Evolutionary conservation across 2,888 invertebrate species (phyloP).

Genomic region (Actias luna): DNA sequence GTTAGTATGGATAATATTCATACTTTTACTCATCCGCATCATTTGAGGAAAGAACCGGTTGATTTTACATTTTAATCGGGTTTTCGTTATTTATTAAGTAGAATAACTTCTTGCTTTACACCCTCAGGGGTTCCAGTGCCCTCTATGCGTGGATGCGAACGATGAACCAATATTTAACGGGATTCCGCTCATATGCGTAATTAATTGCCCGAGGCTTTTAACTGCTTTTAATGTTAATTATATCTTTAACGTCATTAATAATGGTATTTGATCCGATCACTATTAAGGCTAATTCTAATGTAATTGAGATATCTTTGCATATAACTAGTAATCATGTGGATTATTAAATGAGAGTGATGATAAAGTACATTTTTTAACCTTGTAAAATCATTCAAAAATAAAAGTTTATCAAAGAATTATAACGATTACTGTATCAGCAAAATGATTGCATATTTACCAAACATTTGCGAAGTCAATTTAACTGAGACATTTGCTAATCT

Average conservation of each 20-base stretch:
- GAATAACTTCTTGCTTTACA: conserved; percentile 45
- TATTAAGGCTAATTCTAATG: neutral
- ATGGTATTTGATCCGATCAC: neutral
- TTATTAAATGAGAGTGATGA: neutral
- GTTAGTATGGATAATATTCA: conserved; percentile 33
- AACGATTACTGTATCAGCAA: neutral
- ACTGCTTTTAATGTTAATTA: conserved; percentile 57
- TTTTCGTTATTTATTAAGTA: conserved; percentile 51
- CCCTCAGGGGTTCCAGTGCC: conserved; percentile 32
- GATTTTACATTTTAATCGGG: conserved; percentile 55
- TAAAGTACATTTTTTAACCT: neutral
- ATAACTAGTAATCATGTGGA: neutral
- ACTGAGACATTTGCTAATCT: too few species aligned
- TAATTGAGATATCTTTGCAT: neutral
- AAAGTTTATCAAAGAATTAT: too few species aligned
- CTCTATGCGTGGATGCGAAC: conserved; percentile 41
- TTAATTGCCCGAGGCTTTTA: conserved; percentile 50
- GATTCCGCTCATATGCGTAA: conserved; percentile 58
- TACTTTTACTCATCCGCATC: conserved; percentile 37
- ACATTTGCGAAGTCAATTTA: neutral
- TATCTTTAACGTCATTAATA: conserved; percentile 45
- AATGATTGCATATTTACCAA: neutral
- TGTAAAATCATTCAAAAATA: too few species aligned
- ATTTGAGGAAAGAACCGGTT: conserved; percentile 41
- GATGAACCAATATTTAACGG: conserved; percentile 52